These are phyloP conservation scores for Recurvirostra avosetta DNA, from an alignment of 2,113 vertebrate genomes.

Conservation along the genomic window DNA sequence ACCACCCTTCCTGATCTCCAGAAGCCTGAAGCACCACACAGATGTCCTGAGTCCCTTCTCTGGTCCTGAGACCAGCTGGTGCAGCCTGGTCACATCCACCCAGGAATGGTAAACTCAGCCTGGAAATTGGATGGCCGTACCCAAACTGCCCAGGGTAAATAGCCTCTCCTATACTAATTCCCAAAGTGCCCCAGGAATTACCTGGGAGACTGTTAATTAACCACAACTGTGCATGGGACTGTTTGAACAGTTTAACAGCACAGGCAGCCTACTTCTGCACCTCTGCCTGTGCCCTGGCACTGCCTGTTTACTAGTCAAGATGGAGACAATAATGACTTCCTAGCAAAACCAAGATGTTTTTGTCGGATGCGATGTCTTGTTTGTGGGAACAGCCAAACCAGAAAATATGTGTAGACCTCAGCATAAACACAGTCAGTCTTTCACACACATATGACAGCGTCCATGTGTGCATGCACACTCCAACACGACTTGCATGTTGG, in stretches of 20 bases:
- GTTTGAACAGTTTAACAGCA: not conserved
- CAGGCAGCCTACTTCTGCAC: not conserved
- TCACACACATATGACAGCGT: not conserved
- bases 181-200: not conserved
- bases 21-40: not conserved
- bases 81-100: not conserved
- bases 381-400: not conserved
- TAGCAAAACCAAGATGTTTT: not conserved
- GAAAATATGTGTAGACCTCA: accelerated
- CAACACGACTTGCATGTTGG: not conserved
- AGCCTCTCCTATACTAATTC: not conserved
- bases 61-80: not conserved
- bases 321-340: not conserved
- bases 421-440: not conserved
- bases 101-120: not conserved
- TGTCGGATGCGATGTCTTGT: not conserved
- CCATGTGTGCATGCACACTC: accelerated
- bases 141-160: not conserved
- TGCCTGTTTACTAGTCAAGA: not conserved
- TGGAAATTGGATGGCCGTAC: not conserved
- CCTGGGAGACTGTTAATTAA: not conserved
- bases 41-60: not conserved
- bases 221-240: no score
- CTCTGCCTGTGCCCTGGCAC: not conserved
- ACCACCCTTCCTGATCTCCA: not conserved